Base-by-base conservation (phyloP, 2,113 vertebrate species). In the Ictidomys tridecemlineatus region DNA sequence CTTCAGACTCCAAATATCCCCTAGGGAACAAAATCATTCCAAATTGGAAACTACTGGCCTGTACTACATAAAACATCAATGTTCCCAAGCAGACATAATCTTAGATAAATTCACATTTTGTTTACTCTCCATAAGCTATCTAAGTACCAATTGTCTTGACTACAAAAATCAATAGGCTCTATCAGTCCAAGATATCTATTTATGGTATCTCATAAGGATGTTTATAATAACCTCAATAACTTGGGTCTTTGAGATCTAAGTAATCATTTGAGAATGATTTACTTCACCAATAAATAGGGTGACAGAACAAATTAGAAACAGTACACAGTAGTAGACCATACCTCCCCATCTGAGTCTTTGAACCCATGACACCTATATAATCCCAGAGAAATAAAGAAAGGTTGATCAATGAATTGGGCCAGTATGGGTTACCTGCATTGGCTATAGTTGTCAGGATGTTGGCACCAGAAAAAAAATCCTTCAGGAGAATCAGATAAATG, bases 241-340 rank as follows among this genome's bases (percentile, higher is more conserved):
- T 85, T 58, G 34, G 79, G 17, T 69, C 58, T 86, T 82, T 58
- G 74, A 69, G 34, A 94, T 80, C 6, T 10, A 61, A 84, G 61
- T 63, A 48, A 78, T 56, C 76, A 83, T 79, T 67, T 92, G 72
- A 94, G 53, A 93, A 51, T 74, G 65, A 74, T 53, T 69, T 85
- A 61, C n/a, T 6, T 85, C 73, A 42, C 13, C 45, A 69, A 53
- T 42, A 74, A 89, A 74, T 85, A 34, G 39, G 53, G 74, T 67
- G 45, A 85, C 56, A 42, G 72, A 45, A 70, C 5, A 74, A 85
- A 92, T 73, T 53, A 74, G 85, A 84, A 95, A 94, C 20, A 73
- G 37, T 69, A 78, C 28, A 53, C 14, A 61, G 37, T 76, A 30
- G 18, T 79, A 12, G 45, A 78, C 1, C 39, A 26, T 18, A 65